Evolutionary conservation across 53 echinoderm and acorn worm genomes (phyloP), one percentile per base, ranked within the genome.

Genomic region (Arbacia lixula): DNA sequence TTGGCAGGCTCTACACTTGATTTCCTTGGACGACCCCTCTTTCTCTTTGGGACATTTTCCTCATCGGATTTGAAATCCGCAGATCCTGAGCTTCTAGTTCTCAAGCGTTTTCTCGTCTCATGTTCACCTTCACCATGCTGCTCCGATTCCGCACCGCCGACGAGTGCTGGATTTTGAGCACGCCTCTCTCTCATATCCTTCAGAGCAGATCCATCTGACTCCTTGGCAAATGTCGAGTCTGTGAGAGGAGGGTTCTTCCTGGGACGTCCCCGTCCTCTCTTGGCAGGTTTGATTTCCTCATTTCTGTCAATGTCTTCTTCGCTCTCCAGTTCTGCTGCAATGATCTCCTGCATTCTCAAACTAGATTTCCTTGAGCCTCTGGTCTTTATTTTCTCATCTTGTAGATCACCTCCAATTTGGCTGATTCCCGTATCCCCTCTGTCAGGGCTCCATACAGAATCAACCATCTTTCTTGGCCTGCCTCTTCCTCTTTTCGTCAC

Each of bases 191-290:
- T 49, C 25, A 60, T 67, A 42, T 71, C 78, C 46, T 85, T n/a
- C 17, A 29, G 22, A n/a, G 49, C 36, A 5, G 19, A 3, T 41
- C 28, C 19, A 25, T 71, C 50, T 56, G 21, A 6, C 29, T 43
- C 36, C 16, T 12, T 22, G 36, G 27, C 9, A 50, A 33, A n/a
- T n/a, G n/a, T n/a, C 36, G 26, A 28, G 16, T 3, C 46, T 39
- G 43, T 6, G 11, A 16, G 57, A 16, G 14, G n/a, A 25, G 69
- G 69, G 43, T 27, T 42, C 26, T 69, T 69, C 43, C 53, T 41
- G 3, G 82, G 77, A 53, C 85, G 54, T 46, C 85, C 85, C 12
- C 67, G 76, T 28, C 77, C 58, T 41, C 49, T 76, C 39, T 68
- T 85, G 4, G 49, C 43, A 36, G 40, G 3, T 4, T n/a, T 51